Base-by-base conservation (phyloP, 2,797 vertebrate genomes). In the Dromococcyx pavoninus region DNA sequence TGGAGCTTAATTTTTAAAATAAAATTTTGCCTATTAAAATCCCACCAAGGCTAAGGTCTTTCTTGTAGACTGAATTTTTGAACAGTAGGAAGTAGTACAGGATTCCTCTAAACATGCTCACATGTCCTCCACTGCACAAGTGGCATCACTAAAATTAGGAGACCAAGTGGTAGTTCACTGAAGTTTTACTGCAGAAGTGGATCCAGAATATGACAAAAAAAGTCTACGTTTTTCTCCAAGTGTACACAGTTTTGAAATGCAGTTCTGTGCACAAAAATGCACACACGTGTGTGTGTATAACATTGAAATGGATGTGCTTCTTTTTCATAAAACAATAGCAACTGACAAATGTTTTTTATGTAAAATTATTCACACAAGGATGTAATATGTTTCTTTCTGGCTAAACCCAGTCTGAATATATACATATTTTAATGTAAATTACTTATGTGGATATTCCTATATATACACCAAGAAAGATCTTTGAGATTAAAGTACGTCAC, bases 41-140 rank as follows among this genome's bases (percentile, higher is more conserved):
- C 18, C 23, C 2, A 3, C 9, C 44, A 11, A 2, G 5, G 7
- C 5, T 28, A 14, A 61, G 7, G 4, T 54, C 5, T 3, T 28
- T 25, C 56, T 43, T 35, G 17, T 16, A 43, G 13, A 62, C 14
- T 32, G 33, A 61, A 27, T 28, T 88, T 69, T 67, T 27, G 66
- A 2, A 37, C 22, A 17, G 10, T 37, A 57, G 37, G 33, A 60
- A 53, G 27, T 22, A 41, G 3, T 30, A 25, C 15, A 95, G 48
- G 19, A 17, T 69, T 72, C 33, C 44, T 13, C 8, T 72, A 39
- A 13, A 28, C 58, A 48, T 56, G 17, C n/a, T 71, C 13, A 30
- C 15, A 72, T 54, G 61, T 6, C 2, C 5, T 67, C 11, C 11
- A 15, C 5, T 73, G 17, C 62, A 73, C 27, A 60, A 69, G 19